Base-by-base conservation (phyloP, 2,113 vertebrate genomes). In the Labeo rohita region DNA sequence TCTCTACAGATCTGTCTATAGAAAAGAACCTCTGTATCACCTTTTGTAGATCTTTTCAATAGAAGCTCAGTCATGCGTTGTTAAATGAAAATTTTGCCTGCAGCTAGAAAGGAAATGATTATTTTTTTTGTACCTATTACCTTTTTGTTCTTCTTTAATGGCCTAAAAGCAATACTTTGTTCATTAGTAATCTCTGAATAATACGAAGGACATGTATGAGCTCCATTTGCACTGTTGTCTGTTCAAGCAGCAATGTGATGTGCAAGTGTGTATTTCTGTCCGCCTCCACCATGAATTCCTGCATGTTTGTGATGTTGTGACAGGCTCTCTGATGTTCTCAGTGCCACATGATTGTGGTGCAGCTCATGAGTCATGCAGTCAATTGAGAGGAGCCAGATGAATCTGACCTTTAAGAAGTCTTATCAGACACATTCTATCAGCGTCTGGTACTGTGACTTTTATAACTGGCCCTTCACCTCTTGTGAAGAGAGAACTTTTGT, bases 281-380 rank as follows among this genome's bases (percentile, higher is more conserved):
- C 21, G 18, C 85, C 84, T 83, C 83, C 83, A 43, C 61, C 54
- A 28, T 11, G 39, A 56, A 76, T 92, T 89, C 90, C 90, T 65
- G 21, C 90, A 91, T 92, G 82, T 88, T 91, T 93, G 77, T 88
- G 88, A 70, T 90, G 89, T 89, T 84, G 81, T 87, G 80, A 84
- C 88, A 74, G 84, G 86, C 87, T 87, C 79, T 86, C 84, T 88
- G 89, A 18, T 89, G 91, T 75, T 92, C 91, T 87, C 89, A 86
- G 88, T 86, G 87, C 43, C 89, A 86, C 87, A 76, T 89, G 86
- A 91, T 92, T 90, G 88, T 88, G 72, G 88, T 89, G 87, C 2
- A 13, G 83, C 18, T 52, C 9, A 39, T 94, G 93, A 94, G 90
- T 93, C 93, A 93, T 73, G 10, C 80, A 7, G 52, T 70, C 83